Conservation (phyloP, 2,888 invertebrate genomes). For the Tetrapedia diversipes region DNA sequence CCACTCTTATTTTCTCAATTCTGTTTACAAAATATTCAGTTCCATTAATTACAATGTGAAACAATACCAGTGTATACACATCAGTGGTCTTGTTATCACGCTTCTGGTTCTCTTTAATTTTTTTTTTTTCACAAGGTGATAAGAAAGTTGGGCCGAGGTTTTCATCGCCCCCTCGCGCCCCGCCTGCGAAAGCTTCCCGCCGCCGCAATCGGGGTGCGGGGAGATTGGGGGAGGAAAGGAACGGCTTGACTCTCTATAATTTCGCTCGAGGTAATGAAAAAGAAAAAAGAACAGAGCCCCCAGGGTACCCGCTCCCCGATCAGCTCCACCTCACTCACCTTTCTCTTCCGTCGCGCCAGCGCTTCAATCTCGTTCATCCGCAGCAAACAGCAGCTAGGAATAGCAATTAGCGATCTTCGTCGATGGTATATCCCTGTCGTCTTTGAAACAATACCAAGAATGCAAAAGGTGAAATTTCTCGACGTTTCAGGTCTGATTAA, state of each 20-base stretch:
- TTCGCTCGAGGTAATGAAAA: constrained; percentile 30
- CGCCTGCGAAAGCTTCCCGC: constrained; percentile 79
- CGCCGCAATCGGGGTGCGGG: constrained; percentile 81
- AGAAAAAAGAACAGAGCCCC: constrained; percentile 63
- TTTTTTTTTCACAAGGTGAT: constrained; percentile 36
- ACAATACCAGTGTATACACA: too few species aligned
- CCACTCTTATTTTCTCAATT: too few species aligned
- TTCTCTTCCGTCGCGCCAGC: constrained; percentile 38
- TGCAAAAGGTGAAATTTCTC: neutral
- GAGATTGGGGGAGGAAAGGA: constrained; percentile 72
- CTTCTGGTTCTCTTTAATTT: neutral
- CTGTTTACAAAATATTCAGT: too few species aligned
- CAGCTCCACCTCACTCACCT: constrained; percentile 63
- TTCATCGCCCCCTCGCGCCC: constrained; percentile 75
- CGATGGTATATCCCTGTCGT: too few species aligned
- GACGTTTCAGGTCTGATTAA: too few species aligned
- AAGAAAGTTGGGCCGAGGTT: constrained; percentile 61
- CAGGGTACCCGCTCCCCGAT: constrained; percentile 79
- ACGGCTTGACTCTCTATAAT: constrained; percentile 19
- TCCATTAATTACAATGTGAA: too few species aligned
- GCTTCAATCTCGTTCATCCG: constrained; percentile 37
- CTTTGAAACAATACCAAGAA: neutral
- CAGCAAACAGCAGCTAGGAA: constrained; percentile 5
- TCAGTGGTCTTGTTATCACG: too few species aligned
- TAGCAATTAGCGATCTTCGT: neutral